Evolutionary conservation across 2,113 vertebrate genomes (phyloP), one percentile per base, ranked within the genome.

Genomic region (Arothron firmamentum): DNA sequence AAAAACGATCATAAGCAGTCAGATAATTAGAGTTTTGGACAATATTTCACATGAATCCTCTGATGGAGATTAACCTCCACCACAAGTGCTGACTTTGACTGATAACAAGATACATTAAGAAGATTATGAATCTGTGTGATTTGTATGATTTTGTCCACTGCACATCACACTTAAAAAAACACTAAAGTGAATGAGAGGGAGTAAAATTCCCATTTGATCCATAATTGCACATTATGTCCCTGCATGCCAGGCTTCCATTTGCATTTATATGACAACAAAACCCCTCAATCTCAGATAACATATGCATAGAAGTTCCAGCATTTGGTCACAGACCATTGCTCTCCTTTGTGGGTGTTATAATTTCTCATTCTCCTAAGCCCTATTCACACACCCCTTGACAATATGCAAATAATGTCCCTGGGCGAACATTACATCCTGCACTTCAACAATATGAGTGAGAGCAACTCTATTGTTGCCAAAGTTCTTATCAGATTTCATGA

Each of bases 241-340:
- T 52, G 56, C 65, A 70, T 78, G 65, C 69, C 45, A 58, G 66
- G 54, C 51, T 59, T 9, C 18, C 70, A 83, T 86, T 83, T 85
- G 82, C 78, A 83, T 86, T 80, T 83, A 71, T 81, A 77, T 83
- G 74, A 81, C 66, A 75, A 79, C 73, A 81, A 78, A 81, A 56
- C 62, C 77, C 73, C 78, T 80, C 76, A 65, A 76, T 75, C 61
- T 62, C 38, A 73, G 51, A 77, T 76, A 79, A 74, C 70, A 76
- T 77, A 81, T 81, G 77, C 78, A 81, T 69, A 71, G 78, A 80
- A 69, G 68, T 83, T 60, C 25, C 46, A 73, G 65, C 66, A 64
- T 79, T 81, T 53, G 80, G 80, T 85, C 82, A 87, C 82, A 82
- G 72, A 67, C 72, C 85, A 87, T 87, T 83, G 78, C 70, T 64